These are phyloP conservation scores for Keiferia lycopersicella DNA, from an alignment of 2,888 invertebrate species.

Conservation along the genomic window DNA sequence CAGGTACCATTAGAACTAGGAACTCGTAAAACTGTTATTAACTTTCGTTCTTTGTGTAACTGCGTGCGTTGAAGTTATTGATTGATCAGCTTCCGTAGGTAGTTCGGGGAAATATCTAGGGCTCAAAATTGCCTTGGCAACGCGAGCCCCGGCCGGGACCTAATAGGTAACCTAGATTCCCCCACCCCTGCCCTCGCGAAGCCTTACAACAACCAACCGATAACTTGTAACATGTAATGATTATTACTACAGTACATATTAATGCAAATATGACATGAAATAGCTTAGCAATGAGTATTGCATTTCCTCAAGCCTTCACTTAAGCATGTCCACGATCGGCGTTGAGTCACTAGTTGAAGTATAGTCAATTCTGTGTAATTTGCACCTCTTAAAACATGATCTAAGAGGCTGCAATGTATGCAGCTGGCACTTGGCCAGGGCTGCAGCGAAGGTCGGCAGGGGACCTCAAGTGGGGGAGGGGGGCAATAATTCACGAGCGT, in stretches of 20 bases:
- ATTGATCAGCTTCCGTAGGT: constrained; percentile 16
- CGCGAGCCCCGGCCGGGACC: constrained; percentile 35
- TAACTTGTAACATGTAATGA: constrained; percentile 6
- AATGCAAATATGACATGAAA: background rate
- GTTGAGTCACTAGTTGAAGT: background rate
- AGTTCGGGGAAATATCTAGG: constrained; percentile 27
- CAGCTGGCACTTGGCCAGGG: constrained; percentile 58
- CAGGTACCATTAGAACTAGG: constrained; percentile 29
- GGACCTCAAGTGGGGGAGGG: constrained; percentile 36
- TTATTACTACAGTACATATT: background rate
- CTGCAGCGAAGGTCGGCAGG: constrained; percentile 55
- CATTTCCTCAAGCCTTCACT: background rate
- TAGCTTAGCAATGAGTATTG: background rate
- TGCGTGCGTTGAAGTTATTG: constrained; percentile 15
- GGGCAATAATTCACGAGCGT: constrained; percentile 56
- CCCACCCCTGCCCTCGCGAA: constrained; percentile 38
- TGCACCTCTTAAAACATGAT: constrained; percentile 38
- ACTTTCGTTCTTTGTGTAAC: background rate
- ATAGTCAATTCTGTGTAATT: background rate
- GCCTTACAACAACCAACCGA: constrained; percentile 36
- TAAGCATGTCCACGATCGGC: background rate
- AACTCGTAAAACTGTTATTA: background rate
- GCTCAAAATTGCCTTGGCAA: constrained; percentile 38
- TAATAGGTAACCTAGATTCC: constrained; percentile 41
- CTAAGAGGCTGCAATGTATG: constrained; percentile 44